phyloP scores from a whole-genome alignment of 2,113 vertebrate species.

The Eudorcas thomsonii region DNA sequence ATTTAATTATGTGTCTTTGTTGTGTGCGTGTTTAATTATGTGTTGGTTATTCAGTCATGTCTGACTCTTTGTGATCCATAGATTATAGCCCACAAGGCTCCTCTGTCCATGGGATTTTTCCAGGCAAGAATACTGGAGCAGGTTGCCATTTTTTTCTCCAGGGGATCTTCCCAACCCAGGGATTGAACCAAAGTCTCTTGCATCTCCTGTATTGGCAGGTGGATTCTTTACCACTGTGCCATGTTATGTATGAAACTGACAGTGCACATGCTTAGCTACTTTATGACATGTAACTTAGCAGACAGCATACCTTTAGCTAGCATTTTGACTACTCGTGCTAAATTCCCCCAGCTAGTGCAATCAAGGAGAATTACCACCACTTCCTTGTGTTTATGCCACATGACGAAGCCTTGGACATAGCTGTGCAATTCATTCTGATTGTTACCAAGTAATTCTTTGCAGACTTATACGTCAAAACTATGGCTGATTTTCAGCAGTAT shows the following conservation, averaged over 20 bases:
- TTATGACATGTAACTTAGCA: neutral
- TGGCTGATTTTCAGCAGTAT: constrained; percentile 68
- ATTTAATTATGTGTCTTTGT: neutral
- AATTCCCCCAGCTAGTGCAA: constrained; percentile 7
- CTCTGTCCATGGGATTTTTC: neutral
- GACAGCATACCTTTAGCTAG: neutral
- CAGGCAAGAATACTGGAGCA: neutral
- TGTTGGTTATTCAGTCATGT: neutral
- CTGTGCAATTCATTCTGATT: constrained; percentile 69
- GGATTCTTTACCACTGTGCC: neutral
- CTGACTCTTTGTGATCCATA: neutral
- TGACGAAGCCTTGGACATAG: constrained; percentile 71
- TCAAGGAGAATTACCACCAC: constrained; percentile 71
- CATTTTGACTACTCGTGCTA: neutral
- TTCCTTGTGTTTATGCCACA: constrained; percentile 74
- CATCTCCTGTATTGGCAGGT: neutral
- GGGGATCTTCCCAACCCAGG: neutral
- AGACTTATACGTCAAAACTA: constrained; percentile 78
- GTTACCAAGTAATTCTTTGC: constrained; percentile 80
- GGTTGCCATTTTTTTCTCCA: neutral
- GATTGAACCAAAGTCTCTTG: neutral
- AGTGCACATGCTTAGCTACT: neutral
- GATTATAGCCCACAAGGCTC: neutral
- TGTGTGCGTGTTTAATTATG: neutral
- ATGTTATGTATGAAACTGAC: neutral